Conservation (phyloP, 2,113 vertebrate genomes). For the Mustela nigripes region DNA sequence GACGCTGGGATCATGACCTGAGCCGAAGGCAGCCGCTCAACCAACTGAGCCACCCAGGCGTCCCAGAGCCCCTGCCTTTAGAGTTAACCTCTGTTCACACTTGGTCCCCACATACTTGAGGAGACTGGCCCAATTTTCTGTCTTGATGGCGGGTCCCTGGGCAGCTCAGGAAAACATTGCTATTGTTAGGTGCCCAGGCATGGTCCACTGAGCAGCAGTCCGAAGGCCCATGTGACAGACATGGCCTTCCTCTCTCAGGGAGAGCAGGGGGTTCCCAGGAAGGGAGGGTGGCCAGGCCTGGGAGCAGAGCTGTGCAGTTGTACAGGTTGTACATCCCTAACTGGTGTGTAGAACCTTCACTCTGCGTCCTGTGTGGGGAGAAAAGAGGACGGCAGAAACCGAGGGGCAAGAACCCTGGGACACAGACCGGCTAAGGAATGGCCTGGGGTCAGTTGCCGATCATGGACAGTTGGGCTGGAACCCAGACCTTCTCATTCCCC, state of each 20-base stretch:
- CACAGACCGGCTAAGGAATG: not conserved
- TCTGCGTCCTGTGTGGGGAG: not conserved
- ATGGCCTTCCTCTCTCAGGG: fast-evolving
- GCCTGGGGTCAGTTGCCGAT: not conserved
- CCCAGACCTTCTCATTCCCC: not conserved
- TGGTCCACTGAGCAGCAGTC: not conserved
- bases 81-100: not conserved
- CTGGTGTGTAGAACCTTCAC: no score
- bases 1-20: no score
- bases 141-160: no score
- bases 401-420: not conserved
- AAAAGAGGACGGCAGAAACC: not conserved
- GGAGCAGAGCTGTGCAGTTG: not conserved
- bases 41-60: no score
- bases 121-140: not conserved
- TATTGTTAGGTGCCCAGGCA: not conserved
- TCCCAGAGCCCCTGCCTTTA: not conserved
- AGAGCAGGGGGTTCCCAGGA: not conserved
- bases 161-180: not conserved
- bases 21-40: no score
- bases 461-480: not conserved
- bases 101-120: not conserved
- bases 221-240: not conserved
- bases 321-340: no score
- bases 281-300: not conserved